Percentiles rank a stretch among this genome's conserved stretches.
Evolutionary conservation across 2,113 vertebrate species (phyloP).

Genomic region (Proteles cristata): DNA sequence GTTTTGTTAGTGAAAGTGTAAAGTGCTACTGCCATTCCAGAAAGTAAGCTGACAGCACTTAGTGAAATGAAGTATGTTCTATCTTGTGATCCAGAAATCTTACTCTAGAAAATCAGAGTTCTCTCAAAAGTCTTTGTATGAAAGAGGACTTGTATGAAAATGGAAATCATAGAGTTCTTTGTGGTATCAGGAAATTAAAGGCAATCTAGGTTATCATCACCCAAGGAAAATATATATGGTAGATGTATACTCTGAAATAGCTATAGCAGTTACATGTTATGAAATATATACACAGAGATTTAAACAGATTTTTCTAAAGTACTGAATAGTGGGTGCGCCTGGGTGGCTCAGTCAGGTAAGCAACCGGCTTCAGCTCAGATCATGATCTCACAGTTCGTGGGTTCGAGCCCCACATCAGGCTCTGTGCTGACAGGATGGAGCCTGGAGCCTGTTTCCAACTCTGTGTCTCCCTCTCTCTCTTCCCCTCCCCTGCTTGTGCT

Average conservation of each 20-base stretch:
- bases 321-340: background rate
- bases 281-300: background rate
- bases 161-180: background rate
- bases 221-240: background rate
- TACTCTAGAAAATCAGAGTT: background rate
- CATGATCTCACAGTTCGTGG: no score
- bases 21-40: background rate
- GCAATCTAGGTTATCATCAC: background rate
- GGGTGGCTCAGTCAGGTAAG: no score
- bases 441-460: no score
- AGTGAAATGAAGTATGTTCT: background rate
- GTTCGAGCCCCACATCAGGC: no score
- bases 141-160: background rate
- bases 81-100: background rate
- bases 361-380: no score
- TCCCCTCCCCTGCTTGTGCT: no score
- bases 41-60: background rate
- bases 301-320: background rate
- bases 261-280: background rate
- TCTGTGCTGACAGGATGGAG: no score
- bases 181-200: background rate
- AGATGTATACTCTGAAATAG: background rate
- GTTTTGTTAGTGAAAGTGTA: background rate
- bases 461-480: no score
- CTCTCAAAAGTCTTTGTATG: background rate